Conservation (phyloP, 2,888 invertebrate species). For the Toxonevra muliebris region DNA sequence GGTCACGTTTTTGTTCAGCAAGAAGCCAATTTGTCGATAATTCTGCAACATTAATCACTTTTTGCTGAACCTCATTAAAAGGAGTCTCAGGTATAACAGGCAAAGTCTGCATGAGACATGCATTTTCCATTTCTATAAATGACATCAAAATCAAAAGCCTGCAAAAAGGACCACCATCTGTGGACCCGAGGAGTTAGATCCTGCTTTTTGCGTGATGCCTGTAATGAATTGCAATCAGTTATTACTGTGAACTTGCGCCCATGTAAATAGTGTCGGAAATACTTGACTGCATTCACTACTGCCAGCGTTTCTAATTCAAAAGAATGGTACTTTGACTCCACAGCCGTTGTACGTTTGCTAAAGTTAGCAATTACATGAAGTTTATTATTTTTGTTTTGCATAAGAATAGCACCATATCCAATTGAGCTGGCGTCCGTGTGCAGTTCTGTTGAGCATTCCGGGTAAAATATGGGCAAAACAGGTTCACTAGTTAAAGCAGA, state of each 20-base stretch:
- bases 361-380: constrained; percentile 19
- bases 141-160: constrained; percentile 34
- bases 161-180: constrained; percentile 35
- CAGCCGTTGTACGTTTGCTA: constrained; percentile 20
- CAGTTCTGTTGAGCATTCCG: constrained; percentile 37
- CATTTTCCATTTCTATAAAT: constrained; percentile 29
- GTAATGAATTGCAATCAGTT: constrained; percentile 37
- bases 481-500: constrained; percentile 27
- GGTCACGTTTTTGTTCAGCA: constrained; percentile 10
- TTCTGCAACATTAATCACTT: constrained; percentile 20
- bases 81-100: background rate
- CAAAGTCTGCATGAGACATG: constrained; percentile 32
- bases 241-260: constrained; percentile 31
- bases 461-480: constrained; percentile 38
- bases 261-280: constrained; percentile 41
- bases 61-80: constrained; percentile 3
- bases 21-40: constrained; percentile 13
- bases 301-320: constrained; percentile 42
- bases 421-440: constrained; percentile 35
- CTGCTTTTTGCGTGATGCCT: constrained; percentile 27
- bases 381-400: constrained; percentile 1
- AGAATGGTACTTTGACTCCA: no score
- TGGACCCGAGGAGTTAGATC: constrained; percentile 34
- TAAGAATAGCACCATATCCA: constrained; percentile 13
- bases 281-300: constrained; percentile 37